phyloP scores from a whole-genome alignment of 2,797 vertebrate genomes.

The Rousettus madagascariensis region DNA sequence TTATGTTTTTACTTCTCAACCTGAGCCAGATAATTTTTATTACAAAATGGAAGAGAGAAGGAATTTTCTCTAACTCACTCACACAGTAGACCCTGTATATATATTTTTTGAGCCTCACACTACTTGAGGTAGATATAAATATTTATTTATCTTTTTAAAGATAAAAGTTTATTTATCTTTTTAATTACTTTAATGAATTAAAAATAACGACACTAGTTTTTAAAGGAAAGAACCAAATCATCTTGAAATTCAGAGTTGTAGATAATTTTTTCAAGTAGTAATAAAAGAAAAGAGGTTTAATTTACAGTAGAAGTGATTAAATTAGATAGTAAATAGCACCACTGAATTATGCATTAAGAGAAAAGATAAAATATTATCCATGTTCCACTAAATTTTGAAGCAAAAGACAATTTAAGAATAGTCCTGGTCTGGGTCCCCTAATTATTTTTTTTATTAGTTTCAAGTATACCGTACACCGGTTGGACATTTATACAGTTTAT shows the following conservation, averaged over 20 bases:
- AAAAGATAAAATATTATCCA: background rate
- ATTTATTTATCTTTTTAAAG: background rate
- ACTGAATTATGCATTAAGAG: background rate
- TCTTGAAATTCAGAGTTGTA: background rate
- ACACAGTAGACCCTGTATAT: background rate
- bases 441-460: too few relatives aligned
- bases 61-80: background rate
- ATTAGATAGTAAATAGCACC: background rate
- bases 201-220: background rate
- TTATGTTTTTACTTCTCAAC: background rate
- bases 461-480: too few relatives aligned
- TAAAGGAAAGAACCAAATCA: background rate
- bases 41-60: background rate
- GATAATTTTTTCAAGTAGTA: background rate
- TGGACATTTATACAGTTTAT: too few relatives aligned
- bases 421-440: too few relatives aligned
- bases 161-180: too few relatives aligned
- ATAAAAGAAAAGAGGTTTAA: background rate
- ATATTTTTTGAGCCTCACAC: background rate
- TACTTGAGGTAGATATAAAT: background rate
- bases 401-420: background rate
- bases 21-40: background rate
- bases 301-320: background rate
- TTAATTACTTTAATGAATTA: background rate
- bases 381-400: background rate